These are phyloP conservation scores for Microcebus ravelobensis DNA, from an alignment of 2,113 vertebrate genomes.

Conservation along the genomic window DNA sequence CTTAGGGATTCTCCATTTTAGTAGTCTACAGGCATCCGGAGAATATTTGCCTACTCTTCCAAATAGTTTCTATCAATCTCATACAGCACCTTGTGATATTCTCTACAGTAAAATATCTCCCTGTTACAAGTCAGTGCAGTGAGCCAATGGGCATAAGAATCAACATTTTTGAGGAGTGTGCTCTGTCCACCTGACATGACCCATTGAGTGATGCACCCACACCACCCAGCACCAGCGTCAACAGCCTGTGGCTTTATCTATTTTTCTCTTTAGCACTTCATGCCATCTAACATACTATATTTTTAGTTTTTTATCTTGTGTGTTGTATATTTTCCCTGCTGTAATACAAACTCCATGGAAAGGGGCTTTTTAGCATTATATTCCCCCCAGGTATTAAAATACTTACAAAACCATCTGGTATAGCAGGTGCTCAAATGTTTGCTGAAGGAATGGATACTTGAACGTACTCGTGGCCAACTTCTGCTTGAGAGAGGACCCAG, in stretches of 20 bases:
- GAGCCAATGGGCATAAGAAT: not conserved
- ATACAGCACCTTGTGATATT: not conserved
- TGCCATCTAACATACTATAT: too few relatives aligned
- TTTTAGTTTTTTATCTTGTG: not conserved
- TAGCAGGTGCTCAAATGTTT: not conserved
- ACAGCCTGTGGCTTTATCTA: not conserved
- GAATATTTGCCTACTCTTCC: not conserved
- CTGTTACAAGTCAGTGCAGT: not conserved
- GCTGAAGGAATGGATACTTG: not conserved
- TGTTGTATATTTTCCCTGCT: not conserved
- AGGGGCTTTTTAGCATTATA: not conserved
- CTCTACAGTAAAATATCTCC: not conserved
- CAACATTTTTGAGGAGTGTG: not conserved
- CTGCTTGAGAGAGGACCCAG: not conserved
- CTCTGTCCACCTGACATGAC: not conserved
- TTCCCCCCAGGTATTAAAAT: not conserved
- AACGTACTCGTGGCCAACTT: not conserved
- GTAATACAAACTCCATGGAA: not conserved
- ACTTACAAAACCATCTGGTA: not conserved
- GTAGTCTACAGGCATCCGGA: not conserved
- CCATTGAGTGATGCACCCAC: fast-evolving
- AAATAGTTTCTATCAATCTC: not conserved
- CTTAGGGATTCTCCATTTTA: not conserved
- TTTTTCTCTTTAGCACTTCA: not conserved
- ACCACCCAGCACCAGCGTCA: not conserved